These are phyloP conservation scores for Acanthochromis polyacanthus DNA, from an alignment of 2,113 vertebrate genomes.

Conservation along the genomic window DNA sequence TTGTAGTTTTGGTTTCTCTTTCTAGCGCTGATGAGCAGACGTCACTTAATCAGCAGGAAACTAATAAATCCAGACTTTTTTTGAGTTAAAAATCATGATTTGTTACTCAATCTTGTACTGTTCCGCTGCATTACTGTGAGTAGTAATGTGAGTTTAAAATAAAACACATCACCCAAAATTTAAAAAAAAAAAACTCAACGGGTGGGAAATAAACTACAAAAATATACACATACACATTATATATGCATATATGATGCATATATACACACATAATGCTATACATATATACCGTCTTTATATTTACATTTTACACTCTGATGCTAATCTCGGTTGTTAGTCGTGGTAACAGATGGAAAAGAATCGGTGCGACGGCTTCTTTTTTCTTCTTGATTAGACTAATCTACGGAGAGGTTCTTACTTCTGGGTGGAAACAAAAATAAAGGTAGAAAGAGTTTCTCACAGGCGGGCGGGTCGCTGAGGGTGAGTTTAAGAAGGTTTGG, in stretches of 20 bases:
- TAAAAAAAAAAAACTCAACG: slow-evolving; percentile 36
- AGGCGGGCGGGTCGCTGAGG: slow-evolving; percentile 78
- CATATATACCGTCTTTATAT: slow-evolving; percentile 86
- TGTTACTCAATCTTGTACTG: slow-evolving; percentile 19
- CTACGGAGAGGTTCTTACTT: slow-evolving; percentile 83
- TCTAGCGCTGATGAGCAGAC: slow-evolving; percentile 18
- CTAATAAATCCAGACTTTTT: not conserved
- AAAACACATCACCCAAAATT: slow-evolving; percentile 56
- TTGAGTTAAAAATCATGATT: too few species aligned
- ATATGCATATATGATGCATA: slow-evolving; percentile 88
- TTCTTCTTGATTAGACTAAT: slow-evolving; percentile 81
- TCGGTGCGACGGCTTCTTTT: slow-evolving; percentile 44
- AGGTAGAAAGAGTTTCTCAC: slow-evolving; percentile 89
- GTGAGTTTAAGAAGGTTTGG: slow-evolving; percentile 36
- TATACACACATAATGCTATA: slow-evolving; percentile 86
- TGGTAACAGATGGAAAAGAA: slow-evolving; percentile 80
- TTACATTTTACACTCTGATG: slow-evolving; percentile 82
- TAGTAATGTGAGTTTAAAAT: slow-evolving; percentile 63
- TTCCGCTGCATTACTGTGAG: slow-evolving; percentile 45
- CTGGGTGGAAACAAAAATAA: slow-evolving; percentile 85
- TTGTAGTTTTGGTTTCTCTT: slow-evolving; percentile 19
- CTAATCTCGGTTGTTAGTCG: slow-evolving; percentile 87
- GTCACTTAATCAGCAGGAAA: slow-evolving; percentile 20
- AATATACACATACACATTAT: slow-evolving; percentile 89
- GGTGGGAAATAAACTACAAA: slow-evolving; percentile 79